Evolutionary conservation across 2,797 vertebrate species (phyloP).

Genomic region (Myotis vivesi): DNA sequence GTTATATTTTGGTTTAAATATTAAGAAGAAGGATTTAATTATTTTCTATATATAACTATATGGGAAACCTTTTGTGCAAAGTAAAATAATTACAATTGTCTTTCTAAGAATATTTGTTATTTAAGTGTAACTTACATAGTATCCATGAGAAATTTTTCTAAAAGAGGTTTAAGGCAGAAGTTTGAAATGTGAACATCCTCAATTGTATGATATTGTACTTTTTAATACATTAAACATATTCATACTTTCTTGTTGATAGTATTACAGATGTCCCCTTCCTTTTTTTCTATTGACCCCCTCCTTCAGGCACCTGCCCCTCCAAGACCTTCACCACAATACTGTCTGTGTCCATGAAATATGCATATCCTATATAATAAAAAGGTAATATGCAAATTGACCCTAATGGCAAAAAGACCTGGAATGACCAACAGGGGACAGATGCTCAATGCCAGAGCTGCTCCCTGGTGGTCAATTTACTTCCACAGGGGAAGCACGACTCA

Average conservation of each 20-base stretch:
- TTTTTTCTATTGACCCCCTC: too few species aligned
- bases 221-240: background rate
- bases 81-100: background rate
- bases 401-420: too few species aligned
- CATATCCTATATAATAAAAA: too few species aligned
- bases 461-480: too few species aligned
- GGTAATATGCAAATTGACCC: too few species aligned
- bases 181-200: background rate
- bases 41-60: background rate
- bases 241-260: background rate
- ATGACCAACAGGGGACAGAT: too few species aligned
- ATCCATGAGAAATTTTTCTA: background rate
- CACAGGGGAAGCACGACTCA: too few species aligned
- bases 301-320: too few species aligned
- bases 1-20: slow-evolving; percentile 23
- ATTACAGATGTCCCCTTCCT: too few species aligned
- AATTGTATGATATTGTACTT: background rate
- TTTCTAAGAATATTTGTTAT: background rate
- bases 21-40: slow-evolving; percentile 3
- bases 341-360: too few species aligned
- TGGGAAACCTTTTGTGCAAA: background rate
- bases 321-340: too few species aligned
- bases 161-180: background rate
- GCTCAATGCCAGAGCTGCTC: too few species aligned
- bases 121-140: background rate